A percentile compares a stretch with the other conserved stretches of the same genome.
phyloP scores from a whole-genome alignment of 1,140 invertebrate genomes.

The Drosophila subpulchrella region DNA sequence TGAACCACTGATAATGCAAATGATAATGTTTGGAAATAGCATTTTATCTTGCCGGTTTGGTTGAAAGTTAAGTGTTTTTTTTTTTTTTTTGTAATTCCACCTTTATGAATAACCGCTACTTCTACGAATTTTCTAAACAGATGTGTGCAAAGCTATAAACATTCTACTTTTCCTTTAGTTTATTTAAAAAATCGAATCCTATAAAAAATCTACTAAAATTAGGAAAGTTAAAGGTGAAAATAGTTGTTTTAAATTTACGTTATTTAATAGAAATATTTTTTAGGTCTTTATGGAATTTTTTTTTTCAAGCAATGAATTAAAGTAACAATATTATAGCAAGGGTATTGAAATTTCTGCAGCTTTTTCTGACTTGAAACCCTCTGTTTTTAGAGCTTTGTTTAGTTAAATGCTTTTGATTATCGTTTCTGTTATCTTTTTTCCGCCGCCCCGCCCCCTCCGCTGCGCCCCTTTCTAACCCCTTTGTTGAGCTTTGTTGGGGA shows the following conservation, averaged over 20 bases:
- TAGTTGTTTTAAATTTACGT: no score
- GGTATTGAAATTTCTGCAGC: neutral
- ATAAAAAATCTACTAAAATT: no score
- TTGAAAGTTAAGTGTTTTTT: neutral
- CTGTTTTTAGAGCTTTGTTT: conserved; percentile 37
- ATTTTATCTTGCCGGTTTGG: neutral
- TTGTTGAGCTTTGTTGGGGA: conserved; percentile 33
- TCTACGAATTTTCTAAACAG: neutral
- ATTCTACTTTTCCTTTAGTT: no score
- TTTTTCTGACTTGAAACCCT: neutral
- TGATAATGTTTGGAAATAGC: neutral
- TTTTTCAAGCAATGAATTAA: no score
- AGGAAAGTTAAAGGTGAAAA: no score
- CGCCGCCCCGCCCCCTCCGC: neutral
- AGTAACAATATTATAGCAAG: neutral
- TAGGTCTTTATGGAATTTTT: no score
- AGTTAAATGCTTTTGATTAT: conserved; percentile 52
- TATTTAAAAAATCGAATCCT: no score
- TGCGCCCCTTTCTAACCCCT: conserved; percentile 20
- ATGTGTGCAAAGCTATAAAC: neutral
- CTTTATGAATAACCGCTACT: neutral
- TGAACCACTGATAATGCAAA: conserved; percentile 4
- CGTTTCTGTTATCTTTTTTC: conserved; percentile 47
- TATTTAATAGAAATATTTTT: no score
- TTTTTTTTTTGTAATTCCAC: neutral